Base-by-base conservation (phyloP, 2,797 vertebrate genomes). In the Poecilia velifera region DNA sequence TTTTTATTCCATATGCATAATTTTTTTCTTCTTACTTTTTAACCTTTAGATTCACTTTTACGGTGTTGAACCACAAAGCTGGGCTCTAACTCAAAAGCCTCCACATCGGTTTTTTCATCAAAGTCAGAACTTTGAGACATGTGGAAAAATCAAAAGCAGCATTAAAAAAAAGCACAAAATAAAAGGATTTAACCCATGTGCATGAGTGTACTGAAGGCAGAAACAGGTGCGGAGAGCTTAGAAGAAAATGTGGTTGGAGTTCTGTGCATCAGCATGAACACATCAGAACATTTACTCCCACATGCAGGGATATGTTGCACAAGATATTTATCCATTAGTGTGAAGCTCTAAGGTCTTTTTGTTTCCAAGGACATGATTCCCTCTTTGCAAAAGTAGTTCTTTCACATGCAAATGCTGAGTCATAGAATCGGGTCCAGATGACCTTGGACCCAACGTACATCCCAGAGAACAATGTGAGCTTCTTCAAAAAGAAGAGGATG, bases 221-320 rank as follows among this genome's bases (percentile, higher is more conserved):
- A 78, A 68, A 80, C n/a, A 31, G 79, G 77, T 49, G 51, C 47
- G 81, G 74, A 72, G 82, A 68, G 79, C 86, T 90, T 72, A 45
- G 53, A 75, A 86, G 88, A 84, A 85, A 76, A 82, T 78, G 74
- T 55, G 77, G 36, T 64, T 76, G 79, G 78, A 92, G 84, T 71
- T 82, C 64, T 76, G 79, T 84, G 88, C 86, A 88, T 83, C 76
- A 78, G 83, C 53, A 41, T 55, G 85, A 90, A 64, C 76, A 78
- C 80, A 87, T 88, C 85, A 70, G 87, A 87, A 80, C 83, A 82
- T 84, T 90, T 84, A 86, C 86, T 49, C 88, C 88, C 85, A 91
- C 88, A 39, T 73, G 51, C 80, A 86, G 79, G 20, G 66, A 88
- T 76, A 83, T 71, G 14, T 73, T 81, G 76, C 57, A 43, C 73